These are phyloP conservation scores for Thunnus thynnus DNA, from an alignment of 2,113 vertebrate species.

Conservation along the genomic window DNA sequence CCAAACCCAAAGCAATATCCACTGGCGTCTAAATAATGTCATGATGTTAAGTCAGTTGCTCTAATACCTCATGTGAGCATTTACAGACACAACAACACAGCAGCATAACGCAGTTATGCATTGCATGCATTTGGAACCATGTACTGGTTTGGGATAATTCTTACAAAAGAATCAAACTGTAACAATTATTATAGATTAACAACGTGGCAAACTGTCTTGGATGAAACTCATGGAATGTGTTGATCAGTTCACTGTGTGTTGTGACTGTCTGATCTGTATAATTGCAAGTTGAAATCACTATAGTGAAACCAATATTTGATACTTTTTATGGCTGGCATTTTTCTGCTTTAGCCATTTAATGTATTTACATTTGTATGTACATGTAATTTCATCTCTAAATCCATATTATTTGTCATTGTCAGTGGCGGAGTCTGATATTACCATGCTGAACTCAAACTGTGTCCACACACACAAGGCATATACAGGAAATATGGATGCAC, in stretches of 20 bases:
- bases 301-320: too few relatives aligned
- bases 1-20: conserved; percentile 26
- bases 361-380: too few relatives aligned
- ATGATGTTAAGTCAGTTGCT: not conserved
- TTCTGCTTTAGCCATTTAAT: too few relatives aligned
- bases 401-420: too few relatives aligned
- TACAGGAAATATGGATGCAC: too few relatives aligned
- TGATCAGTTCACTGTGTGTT: not conserved
- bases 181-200: not conserved
- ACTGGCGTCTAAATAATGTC: not conserved
- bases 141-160: not conserved
- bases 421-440: too few relatives aligned
- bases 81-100: not conserved
- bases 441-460: too few relatives aligned
- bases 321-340: too few relatives aligned
- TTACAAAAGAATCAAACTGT: not conserved
- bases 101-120: not conserved
- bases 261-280: not conserved
- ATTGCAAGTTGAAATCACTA: not conserved
- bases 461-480: too few relatives aligned
- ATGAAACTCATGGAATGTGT: not conserved
- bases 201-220: not conserved
- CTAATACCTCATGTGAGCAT: not conserved
- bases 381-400: too few relatives aligned
- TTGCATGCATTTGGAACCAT: not conserved